phyloP scores from a whole-genome alignment of 2,888 invertebrate genomes.

The Apantesis nais region DNA sequence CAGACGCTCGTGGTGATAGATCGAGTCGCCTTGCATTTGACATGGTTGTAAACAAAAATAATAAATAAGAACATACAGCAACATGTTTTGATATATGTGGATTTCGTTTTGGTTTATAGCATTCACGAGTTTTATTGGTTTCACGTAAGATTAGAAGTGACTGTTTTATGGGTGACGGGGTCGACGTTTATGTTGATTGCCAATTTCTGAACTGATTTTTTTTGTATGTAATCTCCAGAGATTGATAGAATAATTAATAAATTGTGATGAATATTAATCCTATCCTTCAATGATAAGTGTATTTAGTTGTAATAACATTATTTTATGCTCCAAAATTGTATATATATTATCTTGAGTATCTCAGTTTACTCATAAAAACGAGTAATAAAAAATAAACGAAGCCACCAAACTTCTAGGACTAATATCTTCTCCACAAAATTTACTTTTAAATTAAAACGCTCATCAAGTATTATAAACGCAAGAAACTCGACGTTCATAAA shows the following conservation, averaged over 20 bases:
- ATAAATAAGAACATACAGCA: constrained; percentile 67
- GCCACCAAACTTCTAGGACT: constrained; percentile 11
- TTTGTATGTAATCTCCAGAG: constrained; percentile 26
- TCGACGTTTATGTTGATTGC: constrained; percentile 59
- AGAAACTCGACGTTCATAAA: constrained; percentile 43
- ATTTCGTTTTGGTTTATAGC: constrained; percentile 67
- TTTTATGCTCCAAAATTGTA: neutral
- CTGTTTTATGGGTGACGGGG: constrained; percentile 53
- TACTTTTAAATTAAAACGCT: constrained; percentile 44
- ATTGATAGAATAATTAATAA: constrained; percentile 39
- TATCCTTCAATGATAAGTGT: constrained; percentile 3
- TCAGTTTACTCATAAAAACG: constrained; percentile 7
- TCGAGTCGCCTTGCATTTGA: constrained; percentile 73
- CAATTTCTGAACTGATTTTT: constrained; percentile 50
- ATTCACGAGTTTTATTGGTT: constrained; percentile 70
- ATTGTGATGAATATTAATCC: constrained; percentile 15
- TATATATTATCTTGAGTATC: neutral
- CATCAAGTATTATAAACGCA: constrained; percentile 47
- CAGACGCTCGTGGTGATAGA: constrained; percentile 71
- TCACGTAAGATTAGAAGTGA: constrained; percentile 68
- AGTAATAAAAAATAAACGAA: constrained; percentile 20
- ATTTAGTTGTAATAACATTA: neutral
- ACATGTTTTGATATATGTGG: constrained; percentile 69
- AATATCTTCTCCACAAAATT: constrained; percentile 21
- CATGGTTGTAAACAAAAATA: constrained; percentile 79